Percentiles rank a stretch among this genome's conserved stretches.
These are phyloP conservation scores for Plagiodera versicolora DNA, from an alignment of 2,888 invertebrate genomes.

Conservation along the genomic window DNA sequence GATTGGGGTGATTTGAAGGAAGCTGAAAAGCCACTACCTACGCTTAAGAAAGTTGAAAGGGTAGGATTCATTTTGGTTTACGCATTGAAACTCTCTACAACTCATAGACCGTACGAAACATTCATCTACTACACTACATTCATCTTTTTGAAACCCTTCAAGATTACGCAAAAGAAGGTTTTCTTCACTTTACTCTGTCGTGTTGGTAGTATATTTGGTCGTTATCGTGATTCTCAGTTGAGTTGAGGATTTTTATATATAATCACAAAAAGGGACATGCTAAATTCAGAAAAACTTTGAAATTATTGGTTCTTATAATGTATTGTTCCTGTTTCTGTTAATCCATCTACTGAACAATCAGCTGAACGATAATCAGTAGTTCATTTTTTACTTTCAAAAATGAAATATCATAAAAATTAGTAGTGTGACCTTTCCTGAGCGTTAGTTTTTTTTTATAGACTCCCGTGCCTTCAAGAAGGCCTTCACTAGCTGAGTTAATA, in stretches of 20 bases:
- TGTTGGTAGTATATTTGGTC: no score
- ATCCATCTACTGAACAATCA: no score
- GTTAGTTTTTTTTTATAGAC: constrained; percentile 56
- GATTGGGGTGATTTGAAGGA: constrained; percentile 95
- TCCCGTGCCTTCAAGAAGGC: constrained; percentile 69
- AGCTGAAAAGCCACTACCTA: constrained; percentile 82
- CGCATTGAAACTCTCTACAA: neutral
- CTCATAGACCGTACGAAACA: neutral
- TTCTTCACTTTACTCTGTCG: no score
- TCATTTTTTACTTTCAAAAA: no score
- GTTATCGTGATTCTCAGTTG: no score
- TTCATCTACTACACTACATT: neutral
- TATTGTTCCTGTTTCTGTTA: no score
- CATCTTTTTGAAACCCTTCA: neutral
- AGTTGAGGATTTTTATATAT: no score
- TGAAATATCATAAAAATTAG: no score
- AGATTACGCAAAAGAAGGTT: neutral
- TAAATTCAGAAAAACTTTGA: no score
- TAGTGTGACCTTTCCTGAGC: constrained; percentile 42
- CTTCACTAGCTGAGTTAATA: constrained; percentile 91
- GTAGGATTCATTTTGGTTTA: constrained; percentile 55
- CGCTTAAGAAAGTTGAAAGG: constrained; percentile 91
- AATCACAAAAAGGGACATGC: no score
- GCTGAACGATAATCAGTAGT: no score
- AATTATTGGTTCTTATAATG: no score